These are phyloP conservation scores for Crocidura indochinensis DNA, from an alignment of 2,797 vertebrate species.

Conservation along the genomic window DNA sequence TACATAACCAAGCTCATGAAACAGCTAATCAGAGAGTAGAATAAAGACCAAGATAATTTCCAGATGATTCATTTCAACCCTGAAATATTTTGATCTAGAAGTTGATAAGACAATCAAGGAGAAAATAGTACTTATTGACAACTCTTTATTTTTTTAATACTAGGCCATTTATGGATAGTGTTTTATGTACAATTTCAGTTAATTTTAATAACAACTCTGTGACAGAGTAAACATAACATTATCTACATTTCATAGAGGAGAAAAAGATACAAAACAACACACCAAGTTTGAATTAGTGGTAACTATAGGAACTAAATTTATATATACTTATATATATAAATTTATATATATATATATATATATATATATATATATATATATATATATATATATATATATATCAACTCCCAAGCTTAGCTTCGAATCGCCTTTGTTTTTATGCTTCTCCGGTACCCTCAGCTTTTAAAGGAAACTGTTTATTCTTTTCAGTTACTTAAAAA, in stretches of 20 bases:
- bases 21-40: background rate
- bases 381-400: background rate
- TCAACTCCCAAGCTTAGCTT: background rate
- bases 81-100: background rate
- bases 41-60: background rate
- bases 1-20: slow-evolving; percentile 56
- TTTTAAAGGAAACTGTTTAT: background rate
- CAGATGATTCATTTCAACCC: background rate
- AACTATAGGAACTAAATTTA: background rate
- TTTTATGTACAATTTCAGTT: background rate
- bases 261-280: background rate
- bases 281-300: background rate
- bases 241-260: background rate
- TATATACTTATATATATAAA: background rate
- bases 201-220: background rate
- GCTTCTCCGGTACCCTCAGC: background rate
- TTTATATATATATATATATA: background rate
- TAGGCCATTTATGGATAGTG: background rate
- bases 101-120: background rate
- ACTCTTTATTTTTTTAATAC: background rate
- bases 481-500: slow-evolving; percentile 8
- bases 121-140: background rate
- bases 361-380: background rate
- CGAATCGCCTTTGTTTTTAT: background rate
- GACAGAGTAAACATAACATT: background rate